These are phyloP conservation scores for Drosophila dunni DNA, from an alignment of 1,140 invertebrate species.

Conservation along the genomic window DNA sequence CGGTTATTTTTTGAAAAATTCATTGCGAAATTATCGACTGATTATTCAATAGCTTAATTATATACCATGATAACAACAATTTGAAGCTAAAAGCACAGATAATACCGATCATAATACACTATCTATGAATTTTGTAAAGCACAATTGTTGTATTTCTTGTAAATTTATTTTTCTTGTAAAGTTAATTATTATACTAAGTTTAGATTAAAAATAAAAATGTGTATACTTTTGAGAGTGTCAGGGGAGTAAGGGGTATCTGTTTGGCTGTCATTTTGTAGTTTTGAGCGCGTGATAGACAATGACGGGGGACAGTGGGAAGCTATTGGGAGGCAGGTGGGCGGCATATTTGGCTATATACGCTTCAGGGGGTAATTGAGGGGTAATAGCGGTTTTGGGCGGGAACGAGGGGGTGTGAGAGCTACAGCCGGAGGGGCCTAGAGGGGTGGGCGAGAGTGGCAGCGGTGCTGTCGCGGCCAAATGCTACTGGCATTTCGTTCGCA, in stretches of 20 bases:
- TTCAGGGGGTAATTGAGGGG: constrained; percentile 29
- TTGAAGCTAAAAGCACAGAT: neutral
- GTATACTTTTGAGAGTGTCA: neutral
- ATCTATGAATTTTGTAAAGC: constrained; percentile 38
- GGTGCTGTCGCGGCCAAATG: constrained; percentile 68
- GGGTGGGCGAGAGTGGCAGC: constrained; percentile 33
- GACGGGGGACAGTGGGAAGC: constrained; percentile 11
- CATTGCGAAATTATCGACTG: constrained; percentile 23
- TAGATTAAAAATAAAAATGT: neutral
- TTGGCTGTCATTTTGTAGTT: constrained; percentile 31
- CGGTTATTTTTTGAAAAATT: constrained; percentile 88
- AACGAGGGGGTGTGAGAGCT: neutral
- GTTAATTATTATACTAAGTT: constrained; percentile 12
- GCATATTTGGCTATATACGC: constrained; percentile 51
- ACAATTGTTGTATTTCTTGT: constrained; percentile 1
- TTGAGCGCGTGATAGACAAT: constrained; percentile 32
- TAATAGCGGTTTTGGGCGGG: constrained; percentile 9
- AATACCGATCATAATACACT: constrained; percentile 28
- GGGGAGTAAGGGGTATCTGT: neutral
- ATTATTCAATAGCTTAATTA: constrained; percentile 54
- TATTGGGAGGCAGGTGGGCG: constrained; percentile 53
- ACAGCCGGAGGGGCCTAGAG: neutral
- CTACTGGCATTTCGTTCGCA: constrained; percentile 80
- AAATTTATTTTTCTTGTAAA: constrained; percentile 28
- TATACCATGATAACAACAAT: constrained; percentile 5